phyloP scores from a whole-genome alignment of 2,888 invertebrate species.

The Agrotis clavis region DNA sequence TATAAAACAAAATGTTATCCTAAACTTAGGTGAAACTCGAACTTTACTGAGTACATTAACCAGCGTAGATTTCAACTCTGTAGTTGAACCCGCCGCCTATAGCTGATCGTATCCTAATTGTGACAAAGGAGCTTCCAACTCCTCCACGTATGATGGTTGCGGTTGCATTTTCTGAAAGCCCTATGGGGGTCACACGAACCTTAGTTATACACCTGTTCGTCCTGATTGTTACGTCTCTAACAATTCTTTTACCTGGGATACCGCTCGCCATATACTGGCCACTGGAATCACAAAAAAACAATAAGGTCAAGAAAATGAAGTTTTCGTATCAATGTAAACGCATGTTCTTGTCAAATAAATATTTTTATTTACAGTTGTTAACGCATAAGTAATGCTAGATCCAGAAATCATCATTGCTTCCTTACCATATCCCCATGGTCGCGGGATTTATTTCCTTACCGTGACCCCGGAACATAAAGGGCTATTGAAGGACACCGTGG shows the following conservation, averaged over 20 bases:
- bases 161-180: constrained; percentile 10
- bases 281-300: not conserved
- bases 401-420: no score
- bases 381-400: no score
- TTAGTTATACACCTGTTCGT: not conserved
- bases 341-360: not conserved
- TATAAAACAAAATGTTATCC: no score
- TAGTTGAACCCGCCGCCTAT: constrained; percentile 16
- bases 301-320: not conserved
- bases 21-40: no score
- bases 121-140: not conserved
- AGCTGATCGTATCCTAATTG: constrained; percentile 22
- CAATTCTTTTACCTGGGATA: not conserved
- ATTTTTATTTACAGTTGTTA: no score
- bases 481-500: no score
- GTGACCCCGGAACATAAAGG: no score
- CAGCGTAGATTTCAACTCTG: not conserved
- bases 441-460: no score
- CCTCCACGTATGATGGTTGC: constrained; percentile 13
- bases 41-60: not conserved
- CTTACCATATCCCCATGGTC: no score
- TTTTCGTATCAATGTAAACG: not conserved
- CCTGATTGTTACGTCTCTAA: not conserved
- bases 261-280: not conserved
- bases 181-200: constrained; percentile 8